Evolutionary conservation across 1,140 invertebrate genomes (phyloP).

Genomic region (Acyrthosiphon pisum): DNA sequence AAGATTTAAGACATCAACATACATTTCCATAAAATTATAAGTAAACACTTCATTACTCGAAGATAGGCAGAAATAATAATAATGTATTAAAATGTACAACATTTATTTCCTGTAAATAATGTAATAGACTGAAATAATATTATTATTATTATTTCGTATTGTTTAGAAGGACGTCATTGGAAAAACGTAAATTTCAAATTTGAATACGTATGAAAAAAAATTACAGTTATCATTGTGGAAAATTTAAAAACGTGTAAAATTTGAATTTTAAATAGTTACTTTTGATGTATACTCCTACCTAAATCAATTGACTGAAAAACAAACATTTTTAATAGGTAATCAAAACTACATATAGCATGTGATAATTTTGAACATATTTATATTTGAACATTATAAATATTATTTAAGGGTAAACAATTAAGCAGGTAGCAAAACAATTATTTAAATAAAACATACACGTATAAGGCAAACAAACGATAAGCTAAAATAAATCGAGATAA

Average conservation of each 20-base stretch:
- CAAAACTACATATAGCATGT: neutral
- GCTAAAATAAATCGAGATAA: neutral
- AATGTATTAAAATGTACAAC: too few relatives aligned
- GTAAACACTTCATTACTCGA: too few relatives aligned
- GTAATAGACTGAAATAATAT: neutral
- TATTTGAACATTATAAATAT: conserved; percentile 14
- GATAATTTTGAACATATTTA: conserved; percentile 12
- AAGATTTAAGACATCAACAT: too few relatives aligned
- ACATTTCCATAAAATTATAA: too few relatives aligned
- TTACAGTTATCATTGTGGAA: neutral
- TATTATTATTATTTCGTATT: neutral
- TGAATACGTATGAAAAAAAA: neutral
- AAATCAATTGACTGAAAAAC: neutral
- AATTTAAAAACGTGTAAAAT: neutral
- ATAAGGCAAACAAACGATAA: neutral
- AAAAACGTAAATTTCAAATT: neutral
- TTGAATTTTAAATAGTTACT: neutral
- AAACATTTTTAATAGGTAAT: neutral
- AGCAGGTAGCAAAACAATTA: neutral
- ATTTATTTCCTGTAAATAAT: too few relatives aligned
- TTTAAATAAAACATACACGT: neutral
- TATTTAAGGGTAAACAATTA: neutral
- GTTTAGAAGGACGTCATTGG: neutral
- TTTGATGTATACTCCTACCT: neutral
- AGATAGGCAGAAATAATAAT: too few relatives aligned